Conservation (phyloP, 2,888 invertebrate species). For the Athripsodes cinereus region DNA sequence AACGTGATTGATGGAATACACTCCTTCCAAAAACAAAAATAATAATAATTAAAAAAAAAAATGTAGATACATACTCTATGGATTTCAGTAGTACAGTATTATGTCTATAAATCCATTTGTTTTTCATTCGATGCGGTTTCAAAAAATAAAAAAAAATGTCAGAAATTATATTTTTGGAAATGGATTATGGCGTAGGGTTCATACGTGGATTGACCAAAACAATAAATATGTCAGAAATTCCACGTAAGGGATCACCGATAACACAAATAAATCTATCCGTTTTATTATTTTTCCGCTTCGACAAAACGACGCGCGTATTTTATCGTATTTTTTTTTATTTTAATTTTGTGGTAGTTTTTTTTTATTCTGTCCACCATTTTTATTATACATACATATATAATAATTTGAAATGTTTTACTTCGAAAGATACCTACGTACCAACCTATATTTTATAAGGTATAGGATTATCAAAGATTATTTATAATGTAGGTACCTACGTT, state of each 20-base stretch:
- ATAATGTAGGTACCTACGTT: too few species aligned
- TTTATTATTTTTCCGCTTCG: constrained; percentile 12
- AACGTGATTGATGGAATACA: too few species aligned
- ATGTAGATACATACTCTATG: too few species aligned
- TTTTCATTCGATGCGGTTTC: not conserved
- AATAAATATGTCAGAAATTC: constrained; percentile 26
- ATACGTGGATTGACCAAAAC: constrained; percentile 25
- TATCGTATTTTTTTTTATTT: too few species aligned
- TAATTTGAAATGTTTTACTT: too few species aligned
- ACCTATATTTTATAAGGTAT: too few species aligned
- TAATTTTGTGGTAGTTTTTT: constrained; percentile 2
- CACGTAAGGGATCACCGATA: constrained; percentile 29
- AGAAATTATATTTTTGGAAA: constrained; percentile 25
- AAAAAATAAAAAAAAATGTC: constrained; percentile 1
- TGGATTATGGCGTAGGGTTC: constrained; percentile 26
- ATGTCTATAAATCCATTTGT: not conserved
- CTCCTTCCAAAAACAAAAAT: too few species aligned
- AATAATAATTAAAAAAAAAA: too few species aligned
- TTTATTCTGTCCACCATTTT: not conserved
- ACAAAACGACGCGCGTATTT: not conserved
- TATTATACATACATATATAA: too few species aligned
- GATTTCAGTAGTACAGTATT: not conserved
- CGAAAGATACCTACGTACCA: too few species aligned
- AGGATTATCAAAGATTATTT: too few species aligned
- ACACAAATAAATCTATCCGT: constrained; percentile 27